Conservation (phyloP, 2,113 vertebrate genomes). For the Anolis carolinensis region DNA sequence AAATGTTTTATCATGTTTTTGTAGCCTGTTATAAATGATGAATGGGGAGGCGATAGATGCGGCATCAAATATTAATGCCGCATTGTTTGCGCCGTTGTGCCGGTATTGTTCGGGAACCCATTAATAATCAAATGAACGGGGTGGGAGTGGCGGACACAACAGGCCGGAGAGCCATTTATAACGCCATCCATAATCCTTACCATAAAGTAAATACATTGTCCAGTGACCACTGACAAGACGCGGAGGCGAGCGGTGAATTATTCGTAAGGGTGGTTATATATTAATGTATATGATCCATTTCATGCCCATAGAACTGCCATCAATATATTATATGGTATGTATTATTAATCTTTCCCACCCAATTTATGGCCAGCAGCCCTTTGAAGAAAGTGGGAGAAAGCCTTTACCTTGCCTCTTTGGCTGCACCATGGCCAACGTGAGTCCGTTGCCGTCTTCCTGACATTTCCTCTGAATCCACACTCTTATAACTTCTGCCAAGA, state of each 20-base stretch:
- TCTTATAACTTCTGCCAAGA: neutral
- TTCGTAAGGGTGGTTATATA: slow-evolving; percentile 69
- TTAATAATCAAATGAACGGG: slow-evolving; percentile 78
- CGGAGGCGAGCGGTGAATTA: slow-evolving; percentile 63
- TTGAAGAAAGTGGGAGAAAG: neutral
- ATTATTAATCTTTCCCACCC: slow-evolving; percentile 66
- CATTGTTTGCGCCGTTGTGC: slow-evolving; percentile 70
- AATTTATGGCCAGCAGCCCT: slow-evolving; percentile 64
- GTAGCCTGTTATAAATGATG: slow-evolving; percentile 85
- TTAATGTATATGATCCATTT: slow-evolving; percentile 70
- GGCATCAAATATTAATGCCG: slow-evolving; percentile 81
- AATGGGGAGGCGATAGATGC: slow-evolving; percentile 77
- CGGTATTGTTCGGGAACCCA: slow-evolving; percentile 75
- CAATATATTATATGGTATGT: slow-evolving; percentile 59
- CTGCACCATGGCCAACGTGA: slow-evolving; percentile 13
- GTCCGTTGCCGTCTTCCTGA: neutral
- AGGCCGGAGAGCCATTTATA: slow-evolving; percentile 74
- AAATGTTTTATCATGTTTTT: slow-evolving; percentile 88
- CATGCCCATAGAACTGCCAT: slow-evolving; percentile 47
- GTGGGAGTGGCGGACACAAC: slow-evolving; percentile 60
- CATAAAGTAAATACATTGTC: slow-evolving; percentile 70
- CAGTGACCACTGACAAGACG: slow-evolving; percentile 61
- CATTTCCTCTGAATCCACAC: rapidly evolving
- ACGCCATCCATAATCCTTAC: slow-evolving; percentile 76
- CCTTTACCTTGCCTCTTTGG: slow-evolving; percentile 33